Evolutionary conservation across 2,113 vertebrate genomes (phyloP).

Genomic region (Maccullochella peelii): DNA sequence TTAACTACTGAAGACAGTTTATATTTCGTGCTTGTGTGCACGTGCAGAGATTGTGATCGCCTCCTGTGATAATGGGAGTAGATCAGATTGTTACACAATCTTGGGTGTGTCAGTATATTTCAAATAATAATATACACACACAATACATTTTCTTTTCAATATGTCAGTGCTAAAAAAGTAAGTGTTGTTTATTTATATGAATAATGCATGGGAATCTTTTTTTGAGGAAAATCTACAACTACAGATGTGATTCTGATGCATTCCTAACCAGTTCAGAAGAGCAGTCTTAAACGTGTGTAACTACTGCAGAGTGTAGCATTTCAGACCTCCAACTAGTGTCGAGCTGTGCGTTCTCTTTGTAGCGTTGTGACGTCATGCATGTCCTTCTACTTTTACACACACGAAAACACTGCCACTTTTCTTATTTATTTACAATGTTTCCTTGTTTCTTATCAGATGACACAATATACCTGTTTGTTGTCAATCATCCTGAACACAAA

Average conservation of each 20-base stretch:
- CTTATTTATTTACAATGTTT: neutral
- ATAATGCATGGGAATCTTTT: too few relatives aligned
- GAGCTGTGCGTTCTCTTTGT: too few relatives aligned
- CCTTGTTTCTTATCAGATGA: conserved; percentile 79
- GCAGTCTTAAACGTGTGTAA: neutral
- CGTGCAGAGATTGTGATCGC: neutral
- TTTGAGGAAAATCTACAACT: neutral
- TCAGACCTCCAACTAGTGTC: too few relatives aligned
- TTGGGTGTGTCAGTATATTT: conserved; percentile 3
- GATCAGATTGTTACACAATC: neutral
- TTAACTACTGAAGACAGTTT: neutral
- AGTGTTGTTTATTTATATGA: too few relatives aligned
- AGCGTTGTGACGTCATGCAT: neutral
- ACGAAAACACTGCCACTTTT: neutral
- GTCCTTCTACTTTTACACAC: neutral
- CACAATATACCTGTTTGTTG: conserved; percentile 89
- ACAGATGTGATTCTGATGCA: neutral
- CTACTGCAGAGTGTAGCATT: neutral
- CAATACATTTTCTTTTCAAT: neutral
- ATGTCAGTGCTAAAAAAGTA: neutral
- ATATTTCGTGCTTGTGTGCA: neutral
- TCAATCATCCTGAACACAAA: conserved; percentile 89
- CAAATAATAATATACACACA: neutral
- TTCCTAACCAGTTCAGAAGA: neutral
- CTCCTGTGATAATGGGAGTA: neutral